Evolutionary conservation across 2,113 vertebrate genomes (phyloP), one percentile per base, ranked within the genome.

Genomic region (Prunella himalayana): DNA sequence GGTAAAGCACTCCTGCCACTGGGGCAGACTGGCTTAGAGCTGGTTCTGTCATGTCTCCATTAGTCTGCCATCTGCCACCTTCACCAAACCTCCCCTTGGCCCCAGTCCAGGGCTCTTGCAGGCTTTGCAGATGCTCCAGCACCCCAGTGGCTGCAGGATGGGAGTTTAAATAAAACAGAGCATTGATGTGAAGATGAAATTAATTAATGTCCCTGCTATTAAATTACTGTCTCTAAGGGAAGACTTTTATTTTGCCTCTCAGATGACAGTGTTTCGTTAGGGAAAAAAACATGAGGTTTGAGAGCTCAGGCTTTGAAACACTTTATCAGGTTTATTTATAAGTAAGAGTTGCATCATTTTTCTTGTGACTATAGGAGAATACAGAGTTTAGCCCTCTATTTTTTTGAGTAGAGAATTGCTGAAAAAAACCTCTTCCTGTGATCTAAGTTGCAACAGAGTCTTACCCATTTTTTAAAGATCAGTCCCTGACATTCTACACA

Each of bases 121-220:
- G 76, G 49, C 72, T 82, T 21, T 88, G 80, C 90, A 94, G 94
- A 90, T 96, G 95, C 93, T 94, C 85, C 21, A 53, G 86, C 63
- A 95, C 82, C 82, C 68, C 85, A 25, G 84, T 86, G 94, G 75
- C 90, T 95, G 88, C 77, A 96, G 85, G 86, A 86, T 81, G 80
- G 82, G 94, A 91, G 53, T 75, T 90, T 90, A 92, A 95, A 96
- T 96, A 93, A 95, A 95, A 83, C 51, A 88, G 92, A 93, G 88
- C 94, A 88, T 77, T 90, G 82, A 94, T 96, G 88, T 93, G 90
- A 70, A 88, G 82, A 94, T 88, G 94, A 90, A 96, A 96, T 95
- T 95, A 96, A 96, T 96, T 96, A 94, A 94, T 57, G 86, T 93
- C 93, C 72, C 45, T 64, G 53, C 56, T 93, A 92, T 92, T 92